Percentiles rank a stretch among this genome's conserved stretches.
These are phyloP conservation scores for Xiphias gladius DNA, from an alignment of 2,113 vertebrate species.

Conservation along the genomic window DNA sequence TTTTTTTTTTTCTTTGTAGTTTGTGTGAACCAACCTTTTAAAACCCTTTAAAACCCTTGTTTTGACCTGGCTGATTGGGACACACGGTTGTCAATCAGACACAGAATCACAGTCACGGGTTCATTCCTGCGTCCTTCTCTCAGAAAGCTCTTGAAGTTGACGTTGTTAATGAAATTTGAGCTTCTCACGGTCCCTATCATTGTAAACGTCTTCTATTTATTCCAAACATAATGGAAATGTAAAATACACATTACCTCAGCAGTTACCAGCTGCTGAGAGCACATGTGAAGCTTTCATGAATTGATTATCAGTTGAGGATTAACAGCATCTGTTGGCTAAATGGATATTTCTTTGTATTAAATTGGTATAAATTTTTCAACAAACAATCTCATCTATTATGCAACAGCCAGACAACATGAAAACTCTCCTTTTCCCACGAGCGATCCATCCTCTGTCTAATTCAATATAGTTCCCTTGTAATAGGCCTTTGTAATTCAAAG, in stretches of 20 bases:
- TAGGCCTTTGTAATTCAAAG: conserved; percentile 65
- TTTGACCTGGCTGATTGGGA: too few species aligned
- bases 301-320: background rate
- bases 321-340: background rate
- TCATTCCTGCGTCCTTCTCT: background rate
- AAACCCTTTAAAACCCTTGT: too few species aligned
- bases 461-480: conserved; percentile 25
- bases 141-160: background rate
- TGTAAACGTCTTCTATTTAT: background rate
- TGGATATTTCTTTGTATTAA: background rate
- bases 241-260: background rate
- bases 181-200: background rate
- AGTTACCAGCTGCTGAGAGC: background rate
- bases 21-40: too few species aligned
- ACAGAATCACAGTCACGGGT: background rate
- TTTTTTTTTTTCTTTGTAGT: too few species aligned
- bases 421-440: conserved; percentile 8
- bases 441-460: conserved; percentile 17
- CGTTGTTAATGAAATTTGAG: background rate
- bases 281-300: background rate
- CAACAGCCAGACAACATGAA: conserved; percentile 26
- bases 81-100: too few species aligned
- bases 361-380: conserved; percentile 1
- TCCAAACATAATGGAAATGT: background rate
- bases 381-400: conserved; percentile 22